Conservation (phyloP, 2,113 vertebrate genomes). For the Anthoscopus minutus region DNA sequence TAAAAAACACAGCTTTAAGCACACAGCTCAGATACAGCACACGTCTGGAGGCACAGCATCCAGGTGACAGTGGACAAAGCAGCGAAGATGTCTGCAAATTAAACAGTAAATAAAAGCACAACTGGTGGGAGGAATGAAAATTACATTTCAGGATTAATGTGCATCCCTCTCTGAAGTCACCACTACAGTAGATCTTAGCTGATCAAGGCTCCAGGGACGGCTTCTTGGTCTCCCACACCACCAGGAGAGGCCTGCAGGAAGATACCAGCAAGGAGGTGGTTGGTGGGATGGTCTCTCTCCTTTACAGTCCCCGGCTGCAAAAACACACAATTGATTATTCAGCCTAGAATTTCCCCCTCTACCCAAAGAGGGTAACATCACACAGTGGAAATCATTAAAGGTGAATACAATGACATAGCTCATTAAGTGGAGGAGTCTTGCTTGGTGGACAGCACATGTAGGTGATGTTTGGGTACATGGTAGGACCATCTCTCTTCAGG, state of each 20-base stretch:
- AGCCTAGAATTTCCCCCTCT: background rate
- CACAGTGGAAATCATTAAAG: background rate
- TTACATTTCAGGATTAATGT: background rate
- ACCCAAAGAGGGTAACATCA: background rate
- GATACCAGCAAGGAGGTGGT: background rate
- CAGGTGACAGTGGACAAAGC: background rate
- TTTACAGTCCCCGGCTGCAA: background rate
- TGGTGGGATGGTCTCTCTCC: background rate
- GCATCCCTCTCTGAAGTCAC: background rate
- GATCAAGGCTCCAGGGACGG: background rate
- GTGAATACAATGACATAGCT: background rate
- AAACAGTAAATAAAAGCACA: background rate
- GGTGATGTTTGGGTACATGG: background rate
- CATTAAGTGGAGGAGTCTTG: background rate
- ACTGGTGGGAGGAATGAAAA: background rate
- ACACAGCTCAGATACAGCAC: fast-evolving
- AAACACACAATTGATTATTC: background rate
- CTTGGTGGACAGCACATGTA: background rate
- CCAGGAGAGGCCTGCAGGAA: background rate
- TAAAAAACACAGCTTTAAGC: background rate
- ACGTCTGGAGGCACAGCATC: background rate
- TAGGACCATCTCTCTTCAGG: background rate
- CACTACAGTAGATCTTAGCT: background rate
- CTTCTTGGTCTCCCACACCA: background rate
- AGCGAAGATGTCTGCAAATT: background rate